These are phyloP conservation scores for Lordiphosa stackelbergi DNA, from an alignment of 1,140 invertebrate species.

Conservation along the genomic window DNA sequence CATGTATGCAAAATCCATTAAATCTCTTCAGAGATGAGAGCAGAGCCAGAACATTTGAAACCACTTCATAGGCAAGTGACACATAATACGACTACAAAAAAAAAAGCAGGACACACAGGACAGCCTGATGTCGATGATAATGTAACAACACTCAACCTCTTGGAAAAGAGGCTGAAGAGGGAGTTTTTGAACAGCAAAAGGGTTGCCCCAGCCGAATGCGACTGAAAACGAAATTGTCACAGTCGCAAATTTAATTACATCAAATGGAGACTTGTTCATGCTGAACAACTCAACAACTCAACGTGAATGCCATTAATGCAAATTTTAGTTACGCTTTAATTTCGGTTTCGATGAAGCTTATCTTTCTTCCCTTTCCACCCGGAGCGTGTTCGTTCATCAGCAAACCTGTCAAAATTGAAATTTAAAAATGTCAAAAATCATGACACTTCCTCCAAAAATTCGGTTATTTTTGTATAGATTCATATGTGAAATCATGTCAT, in stretches of 20 bases:
- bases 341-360: background rate
- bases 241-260: constrained; percentile 70
- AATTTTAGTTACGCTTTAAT: constrained; percentile 7
- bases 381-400: constrained; percentile 23
- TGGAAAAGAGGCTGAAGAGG: constrained; percentile 12
- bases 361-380: background rate
- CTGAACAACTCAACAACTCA: background rate
- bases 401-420: constrained; percentile 61
- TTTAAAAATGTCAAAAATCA: constrained; percentile 67
- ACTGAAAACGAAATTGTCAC: constrained; percentile 61
- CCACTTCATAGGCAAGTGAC: constrained; percentile 61
- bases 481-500: constrained; percentile 63
- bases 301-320: constrained; percentile 7
- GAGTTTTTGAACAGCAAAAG: constrained; percentile 42
- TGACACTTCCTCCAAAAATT: constrained; percentile 50
- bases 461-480: constrained; percentile 28
- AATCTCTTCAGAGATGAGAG: constrained; percentile 58
- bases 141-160: constrained; percentile 69
- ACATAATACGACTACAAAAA: constrained; percentile 71
- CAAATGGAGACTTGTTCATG: constrained; percentile 10
- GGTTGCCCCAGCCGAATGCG: constrained; percentile 47
- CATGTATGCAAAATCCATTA: constrained; percentile 72
- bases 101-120: constrained; percentile 34
- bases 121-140: constrained; percentile 62
- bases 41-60: constrained; percentile 52